A percentile compares a stretch with the other conserved stretches of the same genome.
Evolutionary conservation across 30 jellyfish, hydroid and myxozoan genomes (phyloP).

Genomic region (Hydra vulgaris): DNA sequence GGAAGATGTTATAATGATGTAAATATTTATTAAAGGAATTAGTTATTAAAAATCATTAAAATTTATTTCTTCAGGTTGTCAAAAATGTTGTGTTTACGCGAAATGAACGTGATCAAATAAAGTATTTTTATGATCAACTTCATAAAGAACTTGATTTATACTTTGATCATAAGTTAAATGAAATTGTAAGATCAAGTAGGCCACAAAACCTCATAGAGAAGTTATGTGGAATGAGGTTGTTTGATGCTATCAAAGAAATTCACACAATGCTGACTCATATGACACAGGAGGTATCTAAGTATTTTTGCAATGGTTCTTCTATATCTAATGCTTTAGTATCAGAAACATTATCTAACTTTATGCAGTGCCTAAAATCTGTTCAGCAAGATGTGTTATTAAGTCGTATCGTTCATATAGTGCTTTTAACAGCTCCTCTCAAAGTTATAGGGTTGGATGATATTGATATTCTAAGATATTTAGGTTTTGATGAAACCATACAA

Average conservation of each 20-base stretch:
- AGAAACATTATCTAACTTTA: too few species aligned
- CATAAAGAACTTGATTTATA: constrained; percentile 9
- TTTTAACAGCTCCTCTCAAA: constrained; percentile 49
- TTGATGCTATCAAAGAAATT: constrained; percentile 10
- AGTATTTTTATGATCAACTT: constrained; percentile 20
- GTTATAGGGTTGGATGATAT: constrained; percentile 45
- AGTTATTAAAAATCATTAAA: too few species aligned
- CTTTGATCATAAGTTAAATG: background rate
- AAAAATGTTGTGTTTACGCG: constrained; percentile 34
- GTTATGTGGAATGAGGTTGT: constrained; percentile 1
- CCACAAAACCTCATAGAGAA: constrained; percentile 8
- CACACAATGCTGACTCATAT: constrained; percentile 19
- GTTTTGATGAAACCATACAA: constrained; percentile 22
- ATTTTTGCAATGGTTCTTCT: too few species aligned
- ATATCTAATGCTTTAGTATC: too few species aligned
- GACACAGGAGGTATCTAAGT: constrained; percentile 25
- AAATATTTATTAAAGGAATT: too few species aligned
- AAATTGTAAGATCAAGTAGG: constrained; percentile 1
- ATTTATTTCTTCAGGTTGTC: constrained; percentile 25
- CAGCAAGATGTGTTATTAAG: constrained; percentile 30
- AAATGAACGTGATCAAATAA: constrained; percentile 23
- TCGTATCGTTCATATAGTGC: constrained; percentile 45
- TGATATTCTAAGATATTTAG: constrained; percentile 38
- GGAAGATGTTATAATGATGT: too few species aligned
- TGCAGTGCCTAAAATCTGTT: constrained; percentile 14